Evolutionary conservation across 2,113 vertebrate genomes (phyloP).

Genomic region (Arenaria interpres): DNA sequence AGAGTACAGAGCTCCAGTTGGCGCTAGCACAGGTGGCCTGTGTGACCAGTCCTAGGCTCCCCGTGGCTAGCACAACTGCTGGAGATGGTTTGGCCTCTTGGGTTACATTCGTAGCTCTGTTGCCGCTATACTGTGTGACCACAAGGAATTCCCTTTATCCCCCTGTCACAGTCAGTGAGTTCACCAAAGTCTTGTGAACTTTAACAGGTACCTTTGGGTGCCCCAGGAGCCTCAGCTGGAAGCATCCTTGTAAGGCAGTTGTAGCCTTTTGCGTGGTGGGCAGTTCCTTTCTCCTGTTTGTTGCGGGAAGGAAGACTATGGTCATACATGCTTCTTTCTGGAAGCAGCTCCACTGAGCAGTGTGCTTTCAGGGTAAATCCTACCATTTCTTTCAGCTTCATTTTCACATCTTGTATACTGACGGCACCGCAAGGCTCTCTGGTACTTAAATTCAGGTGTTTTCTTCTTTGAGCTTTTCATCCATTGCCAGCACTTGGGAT

Average conservation of each 20-base stretch:
- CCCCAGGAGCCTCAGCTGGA: neutral
- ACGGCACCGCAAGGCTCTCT: neutral
- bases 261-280: neutral
- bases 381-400: neutral
- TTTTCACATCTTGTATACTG: neutral
- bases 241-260: neutral
- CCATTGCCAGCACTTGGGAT: neutral
- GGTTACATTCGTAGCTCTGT: neutral
- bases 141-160: neutral
- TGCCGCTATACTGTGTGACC: neutral
- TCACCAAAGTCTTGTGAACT: neutral
- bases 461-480: neutral
- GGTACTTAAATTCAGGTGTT: neutral
- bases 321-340: fast-evolving
- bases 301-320: neutral
- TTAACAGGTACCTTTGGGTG: neutral
- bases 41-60: neutral
- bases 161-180: neutral
- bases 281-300: neutral
- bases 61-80: neutral
- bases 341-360: neutral
- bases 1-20: neutral
- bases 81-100: neutral
- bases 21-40: neutral
- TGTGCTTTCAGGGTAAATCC: neutral